Conservation (phyloP, 2,113 vertebrate species). For the Pelecanus crispus region DNA sequence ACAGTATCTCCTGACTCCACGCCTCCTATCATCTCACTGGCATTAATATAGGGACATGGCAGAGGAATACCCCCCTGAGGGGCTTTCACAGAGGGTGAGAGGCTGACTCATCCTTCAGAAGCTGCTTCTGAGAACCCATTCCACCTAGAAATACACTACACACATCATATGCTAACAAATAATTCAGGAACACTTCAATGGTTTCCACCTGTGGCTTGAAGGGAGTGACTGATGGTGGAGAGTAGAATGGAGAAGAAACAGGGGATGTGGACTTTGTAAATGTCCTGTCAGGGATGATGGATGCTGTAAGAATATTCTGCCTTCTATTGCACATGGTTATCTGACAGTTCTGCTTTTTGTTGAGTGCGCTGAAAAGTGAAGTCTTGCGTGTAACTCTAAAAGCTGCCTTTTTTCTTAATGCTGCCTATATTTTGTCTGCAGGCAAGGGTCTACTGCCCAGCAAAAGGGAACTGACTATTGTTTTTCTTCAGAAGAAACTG, state of each 20-base stretch:
- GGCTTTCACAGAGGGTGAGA: background rate
- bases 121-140: background rate
- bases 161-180: background rate
- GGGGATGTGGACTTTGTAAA: background rate
- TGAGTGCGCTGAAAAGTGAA: background rate
- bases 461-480: background rate
- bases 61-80: background rate
- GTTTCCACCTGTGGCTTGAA: background rate
- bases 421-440: background rate
- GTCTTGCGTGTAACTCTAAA: background rate
- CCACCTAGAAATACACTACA: background rate
- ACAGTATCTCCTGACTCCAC: background rate
- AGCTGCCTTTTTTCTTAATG: background rate
- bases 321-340: background rate
- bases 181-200: background rate
- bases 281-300: background rate
- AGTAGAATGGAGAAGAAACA: background rate
- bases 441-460: background rate
- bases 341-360: background rate
- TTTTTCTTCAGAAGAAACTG: background rate
- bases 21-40: background rate
- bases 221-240: background rate
- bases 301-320: background rate
- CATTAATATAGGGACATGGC: background rate
- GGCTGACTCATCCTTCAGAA: background rate